Evolutionary conservation across 2,113 vertebrate species (phyloP).

Genomic region (Menura novaehollandiae): DNA sequence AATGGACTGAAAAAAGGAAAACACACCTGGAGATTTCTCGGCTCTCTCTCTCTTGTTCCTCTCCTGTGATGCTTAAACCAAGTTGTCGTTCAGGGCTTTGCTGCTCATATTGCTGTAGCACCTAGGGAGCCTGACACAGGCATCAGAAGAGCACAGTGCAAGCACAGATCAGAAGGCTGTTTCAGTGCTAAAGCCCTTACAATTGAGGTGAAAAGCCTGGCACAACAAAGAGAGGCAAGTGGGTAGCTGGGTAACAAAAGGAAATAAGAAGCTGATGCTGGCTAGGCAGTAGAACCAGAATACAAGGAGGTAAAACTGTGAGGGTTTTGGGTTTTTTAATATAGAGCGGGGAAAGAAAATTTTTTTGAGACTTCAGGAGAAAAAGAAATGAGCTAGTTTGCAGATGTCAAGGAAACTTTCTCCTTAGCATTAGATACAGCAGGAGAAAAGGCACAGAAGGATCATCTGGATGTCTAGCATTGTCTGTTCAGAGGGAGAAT

Average conservation of each 20-base stretch:
- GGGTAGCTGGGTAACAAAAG: background rate
- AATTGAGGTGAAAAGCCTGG: background rate
- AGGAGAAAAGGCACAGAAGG: background rate
- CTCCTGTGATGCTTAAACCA: background rate
- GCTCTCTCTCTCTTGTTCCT: background rate
- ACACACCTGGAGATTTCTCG: background rate
- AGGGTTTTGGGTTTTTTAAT: background rate
- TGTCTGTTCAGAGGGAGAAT: background rate
- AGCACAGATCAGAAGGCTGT: background rate
- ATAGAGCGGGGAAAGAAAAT: fast-evolving
- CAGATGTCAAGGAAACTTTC: background rate
- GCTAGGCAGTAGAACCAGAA: background rate
- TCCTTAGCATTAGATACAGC: background rate
- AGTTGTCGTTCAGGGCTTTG: background rate
- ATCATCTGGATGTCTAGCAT: background rate
- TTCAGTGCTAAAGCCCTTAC: background rate
- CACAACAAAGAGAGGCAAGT: background rate
- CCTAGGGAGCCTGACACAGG: background rate
- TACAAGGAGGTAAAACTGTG: background rate
- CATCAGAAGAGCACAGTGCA: background rate
- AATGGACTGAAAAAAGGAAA: background rate
- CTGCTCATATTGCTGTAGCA: background rate
- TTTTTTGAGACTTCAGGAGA: background rate
- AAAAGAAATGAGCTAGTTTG: background rate
- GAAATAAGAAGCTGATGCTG: background rate